Evolutionary conservation across 2,113 vertebrate genomes (phyloP).

Genomic region (Pipa parva): DNA sequence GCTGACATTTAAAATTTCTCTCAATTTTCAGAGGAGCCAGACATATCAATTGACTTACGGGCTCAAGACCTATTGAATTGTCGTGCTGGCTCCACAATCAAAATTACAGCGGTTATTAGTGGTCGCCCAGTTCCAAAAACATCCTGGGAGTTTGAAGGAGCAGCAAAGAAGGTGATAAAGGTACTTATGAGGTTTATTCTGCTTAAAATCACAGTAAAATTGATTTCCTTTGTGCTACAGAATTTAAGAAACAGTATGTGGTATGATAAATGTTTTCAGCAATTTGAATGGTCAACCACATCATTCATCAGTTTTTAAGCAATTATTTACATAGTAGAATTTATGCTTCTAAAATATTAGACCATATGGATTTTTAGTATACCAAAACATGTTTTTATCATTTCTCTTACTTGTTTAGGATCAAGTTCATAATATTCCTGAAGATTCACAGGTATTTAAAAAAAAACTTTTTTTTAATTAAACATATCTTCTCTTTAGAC

Average conservation of each 20-base stretch:
- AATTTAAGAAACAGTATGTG: too few relatives aligned
- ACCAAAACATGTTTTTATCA: too few relatives aligned
- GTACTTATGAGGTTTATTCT: slow-evolving; percentile 45
- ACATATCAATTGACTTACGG: slow-evolving; percentile 75
- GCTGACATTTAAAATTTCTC: background rate
- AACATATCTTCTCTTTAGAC: slow-evolving; percentile 9
- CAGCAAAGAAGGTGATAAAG: slow-evolving; percentile 81
- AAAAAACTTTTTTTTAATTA: slow-evolving; percentile 4
- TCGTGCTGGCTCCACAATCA: slow-evolving; percentile 78
- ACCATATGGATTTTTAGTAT: too few relatives aligned
- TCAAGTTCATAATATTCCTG: slow-evolving; percentile 80
- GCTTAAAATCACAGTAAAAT: too few relatives aligned
- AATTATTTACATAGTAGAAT: too few relatives aligned
- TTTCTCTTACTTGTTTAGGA: slow-evolving; percentile 63
- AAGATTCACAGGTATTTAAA: slow-evolving; percentile 79
- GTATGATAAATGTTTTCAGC: too few relatives aligned
- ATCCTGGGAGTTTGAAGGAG: slow-evolving; percentile 90
- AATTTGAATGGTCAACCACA: too few relatives aligned
- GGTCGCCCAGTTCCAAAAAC: slow-evolving; percentile 86
- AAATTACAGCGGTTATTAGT: slow-evolving; percentile 77
- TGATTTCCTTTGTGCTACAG: too few relatives aligned
- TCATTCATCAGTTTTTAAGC: too few relatives aligned
- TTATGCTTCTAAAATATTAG: too few relatives aligned
- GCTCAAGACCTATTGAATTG: slow-evolving; percentile 78
- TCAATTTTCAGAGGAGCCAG: slow-evolving; percentile 75